phyloP scores from a whole-genome alignment of 1,140 invertebrate genomes.

The Zophobas morio region DNA sequence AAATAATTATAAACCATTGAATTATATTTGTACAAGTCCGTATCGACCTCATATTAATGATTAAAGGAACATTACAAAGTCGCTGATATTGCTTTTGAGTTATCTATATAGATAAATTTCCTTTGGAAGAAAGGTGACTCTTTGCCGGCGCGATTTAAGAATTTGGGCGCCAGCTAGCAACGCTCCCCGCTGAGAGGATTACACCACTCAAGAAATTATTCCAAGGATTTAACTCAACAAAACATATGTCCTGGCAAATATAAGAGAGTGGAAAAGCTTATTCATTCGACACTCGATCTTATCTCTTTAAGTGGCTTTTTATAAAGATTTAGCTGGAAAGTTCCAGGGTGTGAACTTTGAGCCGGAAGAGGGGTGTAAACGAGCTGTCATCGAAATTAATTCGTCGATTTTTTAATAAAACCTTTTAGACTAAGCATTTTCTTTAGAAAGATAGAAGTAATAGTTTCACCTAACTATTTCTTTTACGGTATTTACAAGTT shows the following conservation, averaged over 20 bases:
- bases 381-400: slow-evolving; percentile 15
- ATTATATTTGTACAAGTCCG: too few species aligned
- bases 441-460: too few species aligned
- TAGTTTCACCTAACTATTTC: too few species aligned
- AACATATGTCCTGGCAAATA: slow-evolving; percentile 55
- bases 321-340: slow-evolving; percentile 46
- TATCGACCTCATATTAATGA: too few species aligned
- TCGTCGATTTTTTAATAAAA: neutral
- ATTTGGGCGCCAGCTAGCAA: slow-evolving; percentile 47
- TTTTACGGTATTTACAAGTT: too few species aligned
- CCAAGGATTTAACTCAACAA: slow-evolving; percentile 48
- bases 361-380: slow-evolving; percentile 4
- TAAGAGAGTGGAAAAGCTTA: slow-evolving; percentile 52
- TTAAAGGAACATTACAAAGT: too few species aligned
- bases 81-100: too few species aligned
- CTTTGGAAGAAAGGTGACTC: neutral
- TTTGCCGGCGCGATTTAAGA: slow-evolving; percentile 23
- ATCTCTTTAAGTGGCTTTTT: slow-evolving; percentile 55
- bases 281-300: slow-evolving; percentile 56
- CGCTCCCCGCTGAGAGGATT: slow-evolving; percentile 49
- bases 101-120: too few species aligned
- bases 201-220: slow-evolving; percentile 55
- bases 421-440: neutral
- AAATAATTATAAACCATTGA: too few species aligned
- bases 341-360: slow-evolving; percentile 23